Percentiles rank a stretch among this genome's conserved stretches.
These are phyloP conservation scores for Macrochelys suwanniensis DNA, from an alignment of 2,797 vertebrate species.

Conservation along the genomic window DNA sequence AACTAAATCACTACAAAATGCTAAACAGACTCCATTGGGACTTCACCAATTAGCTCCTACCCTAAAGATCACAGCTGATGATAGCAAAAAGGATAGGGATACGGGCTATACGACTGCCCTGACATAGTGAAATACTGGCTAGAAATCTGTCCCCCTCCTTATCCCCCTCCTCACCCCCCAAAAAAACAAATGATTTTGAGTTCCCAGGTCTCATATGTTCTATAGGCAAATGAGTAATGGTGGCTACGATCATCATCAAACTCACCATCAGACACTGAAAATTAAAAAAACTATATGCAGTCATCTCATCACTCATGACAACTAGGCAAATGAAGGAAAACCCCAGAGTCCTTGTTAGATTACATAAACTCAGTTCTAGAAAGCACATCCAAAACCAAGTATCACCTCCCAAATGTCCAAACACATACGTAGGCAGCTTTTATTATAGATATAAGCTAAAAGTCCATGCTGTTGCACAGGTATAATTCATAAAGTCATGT, in stretches of 20 bases:
- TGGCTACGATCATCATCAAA: neutral
- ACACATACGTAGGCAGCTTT: accelerated
- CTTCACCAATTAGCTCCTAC: neutral
- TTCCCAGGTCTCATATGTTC: neutral
- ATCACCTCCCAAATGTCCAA: neutral
- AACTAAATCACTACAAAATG: neutral
- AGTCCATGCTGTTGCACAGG: too few relatives aligned
- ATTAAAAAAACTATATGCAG: neutral
- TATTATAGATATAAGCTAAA: neutral
- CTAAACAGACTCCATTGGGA: neutral
- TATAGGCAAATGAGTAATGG: neutral
- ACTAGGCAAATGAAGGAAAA: neutral
- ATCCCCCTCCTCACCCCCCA: too few relatives aligned
- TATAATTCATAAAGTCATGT: too few relatives aligned
- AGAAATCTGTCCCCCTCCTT: neutral
- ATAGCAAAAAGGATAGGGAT: neutral
- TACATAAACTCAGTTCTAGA: neutral
- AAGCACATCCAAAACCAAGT: neutral
- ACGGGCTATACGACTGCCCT: neutral
- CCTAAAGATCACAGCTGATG: neutral
- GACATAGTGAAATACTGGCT: neutral
- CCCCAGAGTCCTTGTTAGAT: neutral
- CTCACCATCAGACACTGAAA: neutral
- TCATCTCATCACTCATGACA: neutral
- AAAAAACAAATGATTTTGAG: neutral